phyloP scores from a whole-genome alignment of 2,113 vertebrate genomes.

The Pandion haliaetus region DNA sequence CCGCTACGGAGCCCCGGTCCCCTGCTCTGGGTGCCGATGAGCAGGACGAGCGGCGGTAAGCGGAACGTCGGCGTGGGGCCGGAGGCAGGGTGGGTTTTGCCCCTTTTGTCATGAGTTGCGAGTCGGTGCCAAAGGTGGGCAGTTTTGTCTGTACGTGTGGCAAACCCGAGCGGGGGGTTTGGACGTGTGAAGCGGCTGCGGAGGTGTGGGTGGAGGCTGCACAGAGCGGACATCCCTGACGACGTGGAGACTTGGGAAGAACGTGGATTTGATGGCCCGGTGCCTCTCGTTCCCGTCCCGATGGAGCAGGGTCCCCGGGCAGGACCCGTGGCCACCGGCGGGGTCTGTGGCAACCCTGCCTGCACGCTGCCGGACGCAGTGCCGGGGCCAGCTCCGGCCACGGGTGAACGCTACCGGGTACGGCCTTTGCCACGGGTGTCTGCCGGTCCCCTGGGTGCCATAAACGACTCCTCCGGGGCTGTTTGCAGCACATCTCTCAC shows the following conservation, averaged over 20 bases:
- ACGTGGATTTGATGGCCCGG: accelerated
- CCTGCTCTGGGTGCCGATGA: accelerated
- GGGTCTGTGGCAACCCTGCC: background rate
- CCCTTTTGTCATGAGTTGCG: accelerated
- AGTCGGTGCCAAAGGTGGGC: accelerated
- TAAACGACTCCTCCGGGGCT: background rate
- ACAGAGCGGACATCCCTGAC: accelerated
- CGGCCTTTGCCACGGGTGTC: background rate
- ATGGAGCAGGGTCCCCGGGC: accelerated
- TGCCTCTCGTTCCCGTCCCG: accelerated
- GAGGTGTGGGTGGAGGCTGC: background rate
- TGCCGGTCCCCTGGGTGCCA: background rate
- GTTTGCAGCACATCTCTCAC: background rate
- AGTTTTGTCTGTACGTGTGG: accelerated
- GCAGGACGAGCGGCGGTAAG: accelerated
- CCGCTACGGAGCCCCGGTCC: accelerated
- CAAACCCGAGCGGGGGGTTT: accelerated
- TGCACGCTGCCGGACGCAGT: background rate
- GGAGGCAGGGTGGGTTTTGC: background rate
- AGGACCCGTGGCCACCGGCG: background rate
- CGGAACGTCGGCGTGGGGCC: accelerated
- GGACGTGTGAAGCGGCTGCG: accelerated
- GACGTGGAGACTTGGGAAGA: accelerated
- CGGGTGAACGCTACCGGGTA: background rate
- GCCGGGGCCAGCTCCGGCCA: background rate